Evolutionary conservation across 2,888 invertebrate species (phyloP), one percentile per base, ranked within the genome.

Genomic region (Caenorhabditis parvicauda): DNA sequence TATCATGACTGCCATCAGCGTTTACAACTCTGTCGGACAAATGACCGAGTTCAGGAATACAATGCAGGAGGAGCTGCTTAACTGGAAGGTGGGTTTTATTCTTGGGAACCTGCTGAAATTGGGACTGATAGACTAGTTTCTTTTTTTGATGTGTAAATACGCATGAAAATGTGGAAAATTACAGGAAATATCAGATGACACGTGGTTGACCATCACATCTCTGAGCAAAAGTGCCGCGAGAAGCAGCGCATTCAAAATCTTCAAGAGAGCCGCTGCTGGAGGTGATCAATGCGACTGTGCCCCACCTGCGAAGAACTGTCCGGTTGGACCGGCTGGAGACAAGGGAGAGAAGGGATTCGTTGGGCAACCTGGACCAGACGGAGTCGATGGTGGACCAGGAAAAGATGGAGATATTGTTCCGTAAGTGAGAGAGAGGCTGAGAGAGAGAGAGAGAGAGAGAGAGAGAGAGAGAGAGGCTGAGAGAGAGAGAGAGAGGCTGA

Each of bases 281-380:
- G 29, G 32, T 28, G 56, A 46, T 22, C 53, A 61, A 19, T 61
- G 61, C 53, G 61, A 67, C 35, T 67, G 67, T 44, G 64, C 59
- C 6, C 48, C 58, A 22, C 61, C 53, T 19, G 50, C 59, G 1
- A 48, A 50, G 28, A 64, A 63, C 24, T 68, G 68, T 44, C 73
- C 73, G 35, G 64, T 65, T 32, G 75, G 75, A 44, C 66, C 72
- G 24, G 65, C 75, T 24, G 75, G 75, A 54, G 63, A 64, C 38
- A 64, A 62, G 25, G 75, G 76, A 57, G 46, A 46, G 7, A 48
- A 56, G n/a, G 74, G 74, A 51, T 37, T 48, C 25, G 69, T 68
- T 21, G 75, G 75, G 55, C 41, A 41, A 12, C 63, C 72, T 27
- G 75, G 75, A 54, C 58, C 60, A 32, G 69, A 69, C 51, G 71